Base-by-base conservation (phyloP, 1,140 invertebrate species). In the Drosophila nigrodunni region DNA sequence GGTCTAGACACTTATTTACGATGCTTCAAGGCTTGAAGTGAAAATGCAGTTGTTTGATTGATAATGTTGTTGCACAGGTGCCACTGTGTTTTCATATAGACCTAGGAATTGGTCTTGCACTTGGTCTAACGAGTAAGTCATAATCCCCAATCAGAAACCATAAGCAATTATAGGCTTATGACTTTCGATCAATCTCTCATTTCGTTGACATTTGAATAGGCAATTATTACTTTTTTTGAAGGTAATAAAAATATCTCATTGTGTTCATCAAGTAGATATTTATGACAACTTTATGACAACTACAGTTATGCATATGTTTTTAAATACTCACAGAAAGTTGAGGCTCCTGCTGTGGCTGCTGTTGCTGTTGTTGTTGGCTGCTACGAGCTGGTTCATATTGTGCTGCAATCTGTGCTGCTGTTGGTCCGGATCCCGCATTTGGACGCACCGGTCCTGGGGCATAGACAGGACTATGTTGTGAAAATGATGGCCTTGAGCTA, bases 331-430 rank as follows among this genome's bases (percentile, higher is more conserved):
- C 90, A 83, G 90, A 81, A 55, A 90, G 74, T 71, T 91, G 90
- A 41, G 54, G 64, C 64, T 82, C 68, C 49, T 75, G 81, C 21
- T 70, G 76, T n/a, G 87, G 73, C 6, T 54, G 75, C 7, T 44
- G 74, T 43, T 69, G 71, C 10, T 74, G 80, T n/a, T 73, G 72
- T 21, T 73, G 79, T n/a, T 65, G 78, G 69, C 76, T 83, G 64
- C 81, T 85, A n/a, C 90, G 90, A 9, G 77, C 58, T n/a, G 91
- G 90, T 25, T 92, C 90, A 64, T 92, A 92, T 74, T 92, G 90
- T 2, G 89, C 89, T 6, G 83, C 91, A 65, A 92, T 91, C 59
- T 92, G 87, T n/a, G 91, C 89, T 25, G 90, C 71, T 64, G 85
- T 78, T 7, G 85, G 80, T 18, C 50, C 62, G 43, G 43, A 9